These are phyloP conservation scores for Tyria jacobaeae DNA, from an alignment of 2,888 invertebrate species.

Conservation along the genomic window DNA sequence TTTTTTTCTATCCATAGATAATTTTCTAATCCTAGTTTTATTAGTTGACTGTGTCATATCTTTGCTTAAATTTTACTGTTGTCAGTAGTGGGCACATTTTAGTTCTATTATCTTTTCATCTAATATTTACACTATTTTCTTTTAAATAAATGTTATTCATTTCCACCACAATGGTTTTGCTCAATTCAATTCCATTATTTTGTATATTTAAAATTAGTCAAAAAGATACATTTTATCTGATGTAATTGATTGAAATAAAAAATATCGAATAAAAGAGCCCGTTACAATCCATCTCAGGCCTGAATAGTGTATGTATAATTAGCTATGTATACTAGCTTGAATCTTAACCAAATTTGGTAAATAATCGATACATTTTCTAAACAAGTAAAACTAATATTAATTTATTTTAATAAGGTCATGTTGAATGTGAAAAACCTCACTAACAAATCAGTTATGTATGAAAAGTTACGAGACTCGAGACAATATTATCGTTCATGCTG, in stretches of 20 bases:
- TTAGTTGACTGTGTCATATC: too few species aligned
- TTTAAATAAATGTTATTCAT: neutral
- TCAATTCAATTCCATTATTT: constrained; percentile 54
- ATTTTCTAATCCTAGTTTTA: too few species aligned
- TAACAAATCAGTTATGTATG: neutral
- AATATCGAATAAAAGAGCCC: neutral
- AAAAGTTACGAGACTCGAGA: neutral
- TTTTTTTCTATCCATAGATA: too few species aligned
- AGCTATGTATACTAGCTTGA: neutral
- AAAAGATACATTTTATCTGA: neutral
- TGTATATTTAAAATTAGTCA: neutral
- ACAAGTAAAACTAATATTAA: neutral
- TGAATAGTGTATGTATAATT: neutral
- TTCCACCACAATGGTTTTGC: constrained; percentile 40
- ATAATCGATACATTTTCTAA: neutral
- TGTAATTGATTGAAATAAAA: neutral
- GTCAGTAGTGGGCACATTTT: too few species aligned
- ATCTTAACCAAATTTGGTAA: neutral
- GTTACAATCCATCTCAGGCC: neutral
- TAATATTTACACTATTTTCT: neutral
- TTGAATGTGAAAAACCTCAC: neutral
- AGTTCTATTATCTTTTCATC: too few species aligned
- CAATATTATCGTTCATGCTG: constrained; percentile 36
- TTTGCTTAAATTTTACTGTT: too few species aligned
- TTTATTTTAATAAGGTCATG: neutral